Conservation (phyloP, 2,113 vertebrate species). For the Callorhinus ursinus region DNA sequence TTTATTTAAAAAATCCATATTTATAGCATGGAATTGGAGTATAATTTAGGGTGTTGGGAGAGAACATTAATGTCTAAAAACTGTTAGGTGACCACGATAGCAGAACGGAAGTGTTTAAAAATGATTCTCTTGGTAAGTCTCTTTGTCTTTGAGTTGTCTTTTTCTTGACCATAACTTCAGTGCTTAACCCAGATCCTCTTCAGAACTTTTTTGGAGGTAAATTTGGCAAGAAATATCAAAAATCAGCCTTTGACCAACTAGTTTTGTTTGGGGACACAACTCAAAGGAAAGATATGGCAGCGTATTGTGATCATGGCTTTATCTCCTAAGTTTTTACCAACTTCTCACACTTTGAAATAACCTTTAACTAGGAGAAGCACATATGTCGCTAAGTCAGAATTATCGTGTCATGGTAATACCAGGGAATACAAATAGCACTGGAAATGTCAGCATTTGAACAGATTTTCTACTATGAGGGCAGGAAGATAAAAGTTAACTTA, state of each 20-base stretch:
- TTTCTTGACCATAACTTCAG: neutral
- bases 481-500: conserved; percentile 54
- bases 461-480: conserved; percentile 64
- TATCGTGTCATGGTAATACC: conserved; percentile 74
- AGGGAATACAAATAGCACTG: conserved; percentile 75
- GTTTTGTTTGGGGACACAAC: neutral
- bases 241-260: neutral
- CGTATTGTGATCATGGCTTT: conserved; percentile 46
- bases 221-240: neutral
- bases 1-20: neutral
- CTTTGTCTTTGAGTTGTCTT: neutral
- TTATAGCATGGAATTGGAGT: neutral
- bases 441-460: conserved; percentile 75
- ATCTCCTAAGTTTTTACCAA: conserved; percentile 68
- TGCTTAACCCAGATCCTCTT: neutral
- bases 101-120: neutral
- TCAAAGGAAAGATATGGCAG: neutral
- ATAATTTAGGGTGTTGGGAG: neutral
- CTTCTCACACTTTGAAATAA: conserved; percentile 73
- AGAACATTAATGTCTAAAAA: neutral
- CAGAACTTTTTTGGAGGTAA: neutral
- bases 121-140: neutral
- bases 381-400: conserved; percentile 76
- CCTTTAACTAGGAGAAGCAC: conserved; percentile 72
- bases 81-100: neutral